A percentile compares a stretch with the other conserved stretches of the same genome.
Conservation (phyloP, 1,140 invertebrate genomes). For the Halesus radiatus region DNA sequence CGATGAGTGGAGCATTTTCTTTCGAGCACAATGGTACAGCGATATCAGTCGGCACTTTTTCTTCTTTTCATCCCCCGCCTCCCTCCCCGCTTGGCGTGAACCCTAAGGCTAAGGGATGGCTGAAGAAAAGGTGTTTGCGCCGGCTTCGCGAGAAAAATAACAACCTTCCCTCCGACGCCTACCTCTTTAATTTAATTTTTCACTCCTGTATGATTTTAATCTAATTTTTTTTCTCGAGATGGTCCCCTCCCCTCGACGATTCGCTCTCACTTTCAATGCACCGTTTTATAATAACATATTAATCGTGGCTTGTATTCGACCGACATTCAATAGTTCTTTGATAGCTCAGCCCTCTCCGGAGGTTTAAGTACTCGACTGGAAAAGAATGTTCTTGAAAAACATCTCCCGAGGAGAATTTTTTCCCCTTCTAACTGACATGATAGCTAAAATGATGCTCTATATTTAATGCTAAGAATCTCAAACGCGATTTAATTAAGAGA, state of each 20-base stretch:
- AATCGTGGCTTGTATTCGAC: slow-evolving; percentile 55
- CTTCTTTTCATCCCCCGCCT: slow-evolving; percentile 33
- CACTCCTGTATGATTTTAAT: slow-evolving; percentile 59
- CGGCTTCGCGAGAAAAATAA: slow-evolving; percentile 55
- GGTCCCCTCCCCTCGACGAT: slow-evolving; percentile 29
- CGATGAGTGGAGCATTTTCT: slow-evolving; percentile 57
- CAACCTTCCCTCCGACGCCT: slow-evolving; percentile 44
- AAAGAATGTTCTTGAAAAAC: slow-evolving; percentile 48
- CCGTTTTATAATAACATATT: slow-evolving; percentile 56
- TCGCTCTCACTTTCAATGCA: slow-evolving; percentile 45
- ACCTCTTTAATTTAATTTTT: slow-evolving; percentile 58
- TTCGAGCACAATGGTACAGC: slow-evolving; percentile 56
- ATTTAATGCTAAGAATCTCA: too few species aligned
- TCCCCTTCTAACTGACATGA: slow-evolving; percentile 19
- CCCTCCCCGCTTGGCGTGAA: not conserved
- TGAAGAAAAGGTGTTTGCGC: slow-evolving; percentile 57
- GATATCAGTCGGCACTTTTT: slow-evolving; percentile 58
- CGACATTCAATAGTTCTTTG: slow-evolving; percentile 54
- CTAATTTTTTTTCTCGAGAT: slow-evolving; percentile 55
- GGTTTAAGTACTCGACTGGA: slow-evolving; percentile 25
- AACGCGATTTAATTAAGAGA: too few species aligned
- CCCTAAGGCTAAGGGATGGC: slow-evolving; percentile 41
- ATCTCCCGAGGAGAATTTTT: slow-evolving; percentile 39
- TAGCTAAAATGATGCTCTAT: too few species aligned
- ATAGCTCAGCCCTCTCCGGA: slow-evolving; percentile 21